Evolutionary conservation across 1,140 invertebrate species (phyloP).

Genomic region (Temnothorax nylanderi): DNA sequence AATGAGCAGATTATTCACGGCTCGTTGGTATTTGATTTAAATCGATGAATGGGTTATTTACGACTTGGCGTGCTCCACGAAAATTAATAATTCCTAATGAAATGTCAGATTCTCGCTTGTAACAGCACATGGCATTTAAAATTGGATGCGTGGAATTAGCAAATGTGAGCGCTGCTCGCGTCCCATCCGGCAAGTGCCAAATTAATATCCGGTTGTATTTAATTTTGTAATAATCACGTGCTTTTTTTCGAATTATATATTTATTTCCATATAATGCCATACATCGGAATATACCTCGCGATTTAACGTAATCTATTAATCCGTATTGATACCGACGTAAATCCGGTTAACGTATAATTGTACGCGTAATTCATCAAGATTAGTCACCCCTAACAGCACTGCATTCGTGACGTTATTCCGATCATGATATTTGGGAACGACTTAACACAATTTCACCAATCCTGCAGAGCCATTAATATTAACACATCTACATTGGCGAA

Average conservation of each 20-base stretch:
- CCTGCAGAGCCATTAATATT: not conserved
- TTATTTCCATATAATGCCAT: not conserved
- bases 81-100: constrained; percentile 49
- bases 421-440: not conserved
- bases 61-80: constrained; percentile 11
- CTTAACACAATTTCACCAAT: not conserved
- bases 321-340: not conserved
- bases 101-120: constrained; percentile 16
- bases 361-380: constrained; percentile 10
- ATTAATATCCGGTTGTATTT: constrained; percentile 20
- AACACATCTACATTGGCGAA: not conserved
- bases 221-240: not conserved
- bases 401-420: not conserved
- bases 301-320: constrained; percentile 21
- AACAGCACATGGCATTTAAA: constrained; percentile 35
- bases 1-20: constrained; percentile 32
- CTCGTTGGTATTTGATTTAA: constrained; percentile 5
- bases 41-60: constrained; percentile 48
- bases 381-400: not conserved
- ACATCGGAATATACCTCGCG: not conserved
- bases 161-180: not conserved
- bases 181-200: not conserved
- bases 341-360: not conserved
- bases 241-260: constrained; percentile 4
- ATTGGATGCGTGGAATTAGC: not conserved